Conservation (phyloP, 2,888 invertebrate genomes). For the Heliconius ismenius region DNA sequence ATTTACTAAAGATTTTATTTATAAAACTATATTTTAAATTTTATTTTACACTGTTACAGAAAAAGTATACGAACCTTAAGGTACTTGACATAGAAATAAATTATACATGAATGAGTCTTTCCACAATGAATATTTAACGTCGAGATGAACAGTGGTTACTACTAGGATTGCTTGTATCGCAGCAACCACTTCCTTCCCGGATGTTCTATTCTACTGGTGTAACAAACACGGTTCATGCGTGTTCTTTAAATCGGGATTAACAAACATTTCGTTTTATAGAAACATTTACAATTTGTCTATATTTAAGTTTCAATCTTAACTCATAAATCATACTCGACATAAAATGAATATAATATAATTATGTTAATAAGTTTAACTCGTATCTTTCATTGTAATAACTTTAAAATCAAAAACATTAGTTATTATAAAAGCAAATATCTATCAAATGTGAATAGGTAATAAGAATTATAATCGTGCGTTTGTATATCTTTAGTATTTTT, state of each 20-base stretch:
- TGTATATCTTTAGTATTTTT: not conserved
- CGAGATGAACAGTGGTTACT: constrained; percentile 18
- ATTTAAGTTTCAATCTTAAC: not conserved
- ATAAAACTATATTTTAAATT: too few species aligned
- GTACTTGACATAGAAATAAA: not conserved
- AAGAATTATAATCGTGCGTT: not conserved
- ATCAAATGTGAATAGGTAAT: not conserved
- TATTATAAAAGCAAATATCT: not conserved
- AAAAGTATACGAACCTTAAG: not conserved
- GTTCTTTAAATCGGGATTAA: constrained; percentile 10
- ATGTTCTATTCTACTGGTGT: constrained; percentile 6
- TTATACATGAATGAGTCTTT: constrained; percentile 11
- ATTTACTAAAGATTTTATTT: too few species aligned
- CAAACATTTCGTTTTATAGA: not conserved
- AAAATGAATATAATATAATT: too few species aligned
- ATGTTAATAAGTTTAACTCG: not conserved
- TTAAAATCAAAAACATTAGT: not conserved
- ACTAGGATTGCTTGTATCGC: constrained; percentile 6
- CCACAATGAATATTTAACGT: constrained; percentile 10
- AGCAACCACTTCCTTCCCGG: constrained; percentile 17
- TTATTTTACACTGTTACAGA: not conserved
- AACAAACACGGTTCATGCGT: not conserved
- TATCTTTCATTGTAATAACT: not conserved
- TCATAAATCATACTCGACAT: too few species aligned
- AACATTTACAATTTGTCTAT: not conserved